Conservation (phyloP, 2,797 vertebrate genomes). For the Coreius guichenoti region DNA sequence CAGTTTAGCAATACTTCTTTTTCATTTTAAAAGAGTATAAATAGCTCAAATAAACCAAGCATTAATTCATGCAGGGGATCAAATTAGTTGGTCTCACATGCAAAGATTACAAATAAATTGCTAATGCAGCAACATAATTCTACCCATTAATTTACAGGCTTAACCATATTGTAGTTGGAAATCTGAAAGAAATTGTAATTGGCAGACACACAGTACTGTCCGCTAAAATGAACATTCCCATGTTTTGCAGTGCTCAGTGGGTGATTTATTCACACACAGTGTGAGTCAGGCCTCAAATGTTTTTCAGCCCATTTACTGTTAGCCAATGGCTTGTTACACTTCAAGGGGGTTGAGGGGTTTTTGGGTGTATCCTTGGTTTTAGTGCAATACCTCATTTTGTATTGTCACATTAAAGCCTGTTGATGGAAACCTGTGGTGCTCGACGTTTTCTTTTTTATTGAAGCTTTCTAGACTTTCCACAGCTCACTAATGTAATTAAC, state of each 20-base stretch:
- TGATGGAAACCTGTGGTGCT: slow-evolving; percentile 3
- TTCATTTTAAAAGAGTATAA: not conserved
- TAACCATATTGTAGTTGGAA: not conserved
- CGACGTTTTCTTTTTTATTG: not conserved
- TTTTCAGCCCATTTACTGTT: not conserved
- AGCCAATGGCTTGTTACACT: not conserved
- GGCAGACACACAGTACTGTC: not conserved
- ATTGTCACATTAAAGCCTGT: not conserved
- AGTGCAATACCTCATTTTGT: not conserved
- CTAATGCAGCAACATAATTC: not conserved
- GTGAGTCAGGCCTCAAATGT: slow-evolving; percentile 8
- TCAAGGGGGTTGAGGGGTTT: not conserved
- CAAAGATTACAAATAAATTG: not conserved
- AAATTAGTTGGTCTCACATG: not conserved
- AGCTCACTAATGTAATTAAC: slow-evolving; percentile 2
- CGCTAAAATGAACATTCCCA: slow-evolving; percentile 18
- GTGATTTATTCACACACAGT: slow-evolving; percentile 29
- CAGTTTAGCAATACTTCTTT: not conserved
- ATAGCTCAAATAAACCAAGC: not conserved
- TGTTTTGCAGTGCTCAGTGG: slow-evolving; percentile 25
- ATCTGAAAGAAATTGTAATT: not conserved
- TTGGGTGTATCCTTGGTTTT: not conserved
- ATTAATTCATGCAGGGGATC: not conserved
- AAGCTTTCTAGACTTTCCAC: not conserved
- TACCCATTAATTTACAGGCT: not conserved